Conservation (phyloP, 1,140 invertebrate genomes). For the Drosophila trapezifrons region DNA sequence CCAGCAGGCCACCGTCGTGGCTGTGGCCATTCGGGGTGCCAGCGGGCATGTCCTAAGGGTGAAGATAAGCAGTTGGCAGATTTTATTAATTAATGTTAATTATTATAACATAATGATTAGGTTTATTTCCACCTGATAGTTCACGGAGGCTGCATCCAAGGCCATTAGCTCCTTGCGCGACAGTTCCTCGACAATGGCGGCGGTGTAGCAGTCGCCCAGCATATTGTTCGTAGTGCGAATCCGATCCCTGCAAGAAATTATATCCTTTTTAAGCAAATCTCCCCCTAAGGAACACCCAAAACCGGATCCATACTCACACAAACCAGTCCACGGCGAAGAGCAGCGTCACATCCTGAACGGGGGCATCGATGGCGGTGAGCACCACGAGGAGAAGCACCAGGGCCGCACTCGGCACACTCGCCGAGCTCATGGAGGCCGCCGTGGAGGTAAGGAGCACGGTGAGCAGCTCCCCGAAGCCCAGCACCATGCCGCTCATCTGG, state of each 20-base stretch:
- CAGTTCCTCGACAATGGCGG: slow-evolving; percentile 92
- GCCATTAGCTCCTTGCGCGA: slow-evolving; percentile 92
- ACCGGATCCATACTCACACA: slow-evolving; percentile 88
- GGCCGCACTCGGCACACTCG: slow-evolving; percentile 96
- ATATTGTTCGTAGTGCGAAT: slow-evolving; percentile 95
- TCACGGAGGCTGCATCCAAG: slow-evolving; percentile 87
- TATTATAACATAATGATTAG: too few species aligned
- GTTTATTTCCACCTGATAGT: slow-evolving; percentile 85
- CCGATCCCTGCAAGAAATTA: slow-evolving; percentile 88
- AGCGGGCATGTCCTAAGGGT: slow-evolving; percentile 56
- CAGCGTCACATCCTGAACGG: slow-evolving; percentile 92
- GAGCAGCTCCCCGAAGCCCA: slow-evolving; percentile 91
- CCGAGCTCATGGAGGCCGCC: slow-evolving; percentile 95
- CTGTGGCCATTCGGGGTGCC: slow-evolving; percentile 77
- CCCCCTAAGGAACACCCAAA: fast-evolving
- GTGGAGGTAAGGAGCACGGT: slow-evolving; percentile 95
- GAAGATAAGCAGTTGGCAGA: background rate
- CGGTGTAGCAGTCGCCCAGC: slow-evolving; percentile 94
- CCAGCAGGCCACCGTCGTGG: slow-evolving; percentile 44
- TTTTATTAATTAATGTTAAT: too few species aligned
- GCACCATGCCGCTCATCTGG: slow-evolving; percentile 93
- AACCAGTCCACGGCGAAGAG: slow-evolving; percentile 96
- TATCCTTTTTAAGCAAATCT: too few species aligned
- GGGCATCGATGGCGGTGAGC: slow-evolving; percentile 93
- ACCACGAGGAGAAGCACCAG: slow-evolving; percentile 93